Evolutionary conservation across 2,113 vertebrate species (phyloP), one percentile per base, ranked within the genome.

Genomic region (Notiomystis cincta): DNA sequence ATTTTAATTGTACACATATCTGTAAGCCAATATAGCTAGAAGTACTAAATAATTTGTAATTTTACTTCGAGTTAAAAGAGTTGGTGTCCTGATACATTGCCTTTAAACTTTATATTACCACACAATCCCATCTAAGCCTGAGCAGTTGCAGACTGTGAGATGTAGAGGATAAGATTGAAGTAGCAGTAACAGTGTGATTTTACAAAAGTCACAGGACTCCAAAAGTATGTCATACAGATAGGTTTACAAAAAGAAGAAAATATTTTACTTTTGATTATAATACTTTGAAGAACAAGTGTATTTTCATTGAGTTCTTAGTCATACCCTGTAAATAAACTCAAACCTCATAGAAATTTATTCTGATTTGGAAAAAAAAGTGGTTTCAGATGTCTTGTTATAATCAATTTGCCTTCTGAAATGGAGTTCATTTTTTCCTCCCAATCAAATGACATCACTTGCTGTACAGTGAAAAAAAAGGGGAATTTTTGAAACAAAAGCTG

Each of bases 241-340:
- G 4, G 3, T 35, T 57, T 87, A 58, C 19, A 61, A 79, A 79
- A 75, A 69, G 11, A 69, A 60, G 13, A 72, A 82, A 11, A 2
- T 33, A 31, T 51, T 86, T 79, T 24, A 31, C 10, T 4, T 60
- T 86, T 76, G 23, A 47, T 58, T 70, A 18, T 53, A 64, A 30
- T 60, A 4, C 12, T 82, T 80, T 37, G 60, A 75, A 78, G 40
- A 90, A 61, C 16, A 81, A 64, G 11, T 71, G 17, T 40, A 27
- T 71, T 93, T 95, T 83, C 48, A 76, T 7, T 87, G 44, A 91
- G 15, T 61, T 72, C 15, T 47, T 80, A 27, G 25, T 75, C 35
- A 23, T 50, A 47, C 2, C 6, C 11, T 82, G 18, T 37, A 53
- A 42, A 42, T 78, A 69, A 85, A 84, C 20, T 89, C 40, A 86